A percentile compares a stretch with the other conserved stretches of the same genome.
Conservation (phyloP, 2,113 vertebrate species). For the Crotalus viridis region DNA sequence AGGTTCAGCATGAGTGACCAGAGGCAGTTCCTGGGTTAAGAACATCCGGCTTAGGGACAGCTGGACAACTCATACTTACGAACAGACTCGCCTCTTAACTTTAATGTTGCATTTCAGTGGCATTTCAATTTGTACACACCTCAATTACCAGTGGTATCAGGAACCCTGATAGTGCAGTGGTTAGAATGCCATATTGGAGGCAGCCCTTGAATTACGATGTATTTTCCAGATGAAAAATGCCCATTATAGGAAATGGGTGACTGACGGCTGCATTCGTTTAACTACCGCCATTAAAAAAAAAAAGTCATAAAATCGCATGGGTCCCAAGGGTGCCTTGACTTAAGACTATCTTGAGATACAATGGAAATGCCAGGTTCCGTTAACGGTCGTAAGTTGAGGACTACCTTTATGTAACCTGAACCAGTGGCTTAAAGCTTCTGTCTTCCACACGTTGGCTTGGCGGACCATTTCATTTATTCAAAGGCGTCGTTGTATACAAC, state of each 20-base stretch:
- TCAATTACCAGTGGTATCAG: neutral
- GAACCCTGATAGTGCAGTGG: neutral
- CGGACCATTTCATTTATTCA: neutral
- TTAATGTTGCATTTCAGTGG: neutral
- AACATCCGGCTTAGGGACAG: neutral
- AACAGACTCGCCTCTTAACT: too few relatives aligned
- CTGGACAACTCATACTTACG: neutral
- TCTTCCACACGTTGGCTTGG: neutral
- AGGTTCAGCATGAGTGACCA: neutral
- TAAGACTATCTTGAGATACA: neutral
- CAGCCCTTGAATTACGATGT: neutral
- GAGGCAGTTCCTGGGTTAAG: neutral
- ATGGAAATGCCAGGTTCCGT: neutral
- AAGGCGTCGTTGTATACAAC: neutral
- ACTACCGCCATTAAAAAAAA: neutral
- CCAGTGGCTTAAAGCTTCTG: neutral
- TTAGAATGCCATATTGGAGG: neutral
- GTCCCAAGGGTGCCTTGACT: neutral
- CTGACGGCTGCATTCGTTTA: neutral
- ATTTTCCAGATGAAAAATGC: neutral
- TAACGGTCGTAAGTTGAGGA: neutral
- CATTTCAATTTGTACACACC: neutral
- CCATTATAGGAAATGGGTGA: neutral
- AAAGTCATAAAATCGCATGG: neutral
- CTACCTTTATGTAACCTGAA: neutral